phyloP scores from a whole-genome alignment of 2,797 vertebrate genomes.

The Carcharodon carcharias region DNA sequence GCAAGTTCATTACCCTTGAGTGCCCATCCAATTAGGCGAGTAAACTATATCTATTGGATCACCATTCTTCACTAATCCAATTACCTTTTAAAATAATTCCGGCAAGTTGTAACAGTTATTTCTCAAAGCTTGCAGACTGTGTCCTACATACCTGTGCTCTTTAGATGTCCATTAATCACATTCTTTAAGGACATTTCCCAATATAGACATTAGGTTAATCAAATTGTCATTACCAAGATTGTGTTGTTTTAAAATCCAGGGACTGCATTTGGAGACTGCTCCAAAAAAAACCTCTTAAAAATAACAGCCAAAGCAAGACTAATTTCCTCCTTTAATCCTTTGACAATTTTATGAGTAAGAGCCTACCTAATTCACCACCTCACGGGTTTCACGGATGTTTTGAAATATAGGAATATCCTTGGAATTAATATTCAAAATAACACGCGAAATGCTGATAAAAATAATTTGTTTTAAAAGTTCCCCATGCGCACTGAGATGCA shows the following conservation, averaged over 20 bases:
- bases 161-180: neutral
- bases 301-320: neutral
- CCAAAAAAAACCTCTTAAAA: neutral
- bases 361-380: neutral
- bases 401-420: no score
- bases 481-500: no score
- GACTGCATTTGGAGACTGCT: neutral
- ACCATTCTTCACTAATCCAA: neutral
- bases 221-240: neutral
- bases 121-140: neutral
- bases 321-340: neutral
- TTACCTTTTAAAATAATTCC: neutral
- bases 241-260: neutral
- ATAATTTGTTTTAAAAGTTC: no score
- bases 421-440: no score
- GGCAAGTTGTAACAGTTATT: neutral
- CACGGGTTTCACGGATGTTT: neutral
- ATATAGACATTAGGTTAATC: neutral
- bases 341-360: neutral
- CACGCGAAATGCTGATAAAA: no score
- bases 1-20: neutral
- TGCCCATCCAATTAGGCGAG: neutral
- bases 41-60: neutral
- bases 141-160: neutral
- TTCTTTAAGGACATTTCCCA: neutral